Percentiles rank a stretch among this genome's conserved stretches.
These are phyloP conservation scores for Furcifer pardalis DNA, from an alignment of 2,797 vertebrate genomes.

Conservation along the genomic window DNA sequence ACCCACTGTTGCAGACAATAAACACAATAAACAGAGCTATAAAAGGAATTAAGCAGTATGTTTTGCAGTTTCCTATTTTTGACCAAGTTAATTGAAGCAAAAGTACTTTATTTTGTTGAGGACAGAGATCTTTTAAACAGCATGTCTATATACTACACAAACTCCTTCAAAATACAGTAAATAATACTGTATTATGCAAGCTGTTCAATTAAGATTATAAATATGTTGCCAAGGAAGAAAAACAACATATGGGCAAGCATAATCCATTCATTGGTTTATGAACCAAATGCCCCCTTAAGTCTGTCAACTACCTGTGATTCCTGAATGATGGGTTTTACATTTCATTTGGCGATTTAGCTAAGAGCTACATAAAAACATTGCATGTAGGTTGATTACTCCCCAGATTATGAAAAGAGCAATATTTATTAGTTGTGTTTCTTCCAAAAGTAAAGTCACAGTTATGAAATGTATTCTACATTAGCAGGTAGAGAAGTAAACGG, in stretches of 20 bases:
- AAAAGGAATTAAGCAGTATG: background rate
- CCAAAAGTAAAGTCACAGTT: background rate
- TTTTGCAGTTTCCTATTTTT: background rate
- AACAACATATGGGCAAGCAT: conserved; percentile 33
- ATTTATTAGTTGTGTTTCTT: background rate
- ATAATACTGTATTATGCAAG: conserved; percentile 27
- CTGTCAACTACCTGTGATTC: background rate
- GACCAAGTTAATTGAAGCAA: conserved; percentile 10
- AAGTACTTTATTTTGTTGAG: background rate
- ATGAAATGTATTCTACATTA: background rate
- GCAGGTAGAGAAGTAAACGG: background rate
- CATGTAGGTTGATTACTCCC: background rate
- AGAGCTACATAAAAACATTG: conserved; percentile 19
- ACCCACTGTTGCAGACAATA: background rate
- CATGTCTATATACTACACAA: background rate
- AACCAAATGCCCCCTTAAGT: conserved; percentile 13
- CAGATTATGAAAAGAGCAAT: background rate
- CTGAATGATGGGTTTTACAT: conserved; percentile 13
- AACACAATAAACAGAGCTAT: background rate
- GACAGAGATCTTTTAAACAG: background rate
- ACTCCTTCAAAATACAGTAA: conserved; percentile 5
- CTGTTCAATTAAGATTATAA: conserved; percentile 34
- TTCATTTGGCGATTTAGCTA: conserved; percentile 11
- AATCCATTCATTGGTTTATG: conserved; percentile 24
- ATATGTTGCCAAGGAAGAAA: conserved; percentile 27